Conservation (phyloP, 2,888 invertebrate genomes). For the Enchytraeus crypticus region DNA sequence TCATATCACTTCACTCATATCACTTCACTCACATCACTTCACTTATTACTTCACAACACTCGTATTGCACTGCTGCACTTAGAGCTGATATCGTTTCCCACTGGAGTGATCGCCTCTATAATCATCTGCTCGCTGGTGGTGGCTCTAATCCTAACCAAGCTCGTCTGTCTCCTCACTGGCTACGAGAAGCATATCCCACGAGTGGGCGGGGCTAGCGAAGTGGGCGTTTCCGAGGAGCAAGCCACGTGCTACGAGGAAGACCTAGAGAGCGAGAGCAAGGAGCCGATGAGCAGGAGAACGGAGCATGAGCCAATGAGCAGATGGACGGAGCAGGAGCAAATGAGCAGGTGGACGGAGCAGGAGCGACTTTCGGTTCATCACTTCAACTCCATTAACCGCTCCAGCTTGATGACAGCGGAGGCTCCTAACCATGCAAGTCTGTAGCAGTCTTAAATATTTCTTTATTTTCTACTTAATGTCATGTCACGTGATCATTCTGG, state of each 20-base stretch:
- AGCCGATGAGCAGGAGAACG: background rate
- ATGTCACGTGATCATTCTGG: too few species aligned
- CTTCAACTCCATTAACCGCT: too few species aligned
- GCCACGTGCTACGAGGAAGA: background rate
- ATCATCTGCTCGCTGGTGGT: slow-evolving; percentile 20
- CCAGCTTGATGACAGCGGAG: too few species aligned
- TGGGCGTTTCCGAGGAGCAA: background rate
- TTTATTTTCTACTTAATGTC: too few species aligned
- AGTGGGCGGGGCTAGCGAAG: background rate
- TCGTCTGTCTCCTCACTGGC: slow-evolving; percentile 25
- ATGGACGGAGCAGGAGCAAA: background rate
- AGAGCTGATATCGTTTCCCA: slow-evolving; percentile 27
- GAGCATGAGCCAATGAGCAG: background rate
- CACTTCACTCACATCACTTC: too few species aligned
- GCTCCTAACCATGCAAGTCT: too few species aligned
- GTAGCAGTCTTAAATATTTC: too few species aligned
- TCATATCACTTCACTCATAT: too few species aligned
- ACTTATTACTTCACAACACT: too few species aligned
- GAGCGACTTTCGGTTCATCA: too few species aligned
- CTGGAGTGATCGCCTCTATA: slow-evolving; percentile 24
- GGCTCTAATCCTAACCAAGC: slow-evolving; percentile 22
- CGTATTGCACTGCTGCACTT: too few species aligned
- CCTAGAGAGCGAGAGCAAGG: background rate
- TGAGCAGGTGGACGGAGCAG: too few species aligned
- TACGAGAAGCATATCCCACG: slow-evolving; percentile 18